phyloP scores from a whole-genome alignment of 2,888 invertebrate species.

The Chymomyza procnemis region DNA sequence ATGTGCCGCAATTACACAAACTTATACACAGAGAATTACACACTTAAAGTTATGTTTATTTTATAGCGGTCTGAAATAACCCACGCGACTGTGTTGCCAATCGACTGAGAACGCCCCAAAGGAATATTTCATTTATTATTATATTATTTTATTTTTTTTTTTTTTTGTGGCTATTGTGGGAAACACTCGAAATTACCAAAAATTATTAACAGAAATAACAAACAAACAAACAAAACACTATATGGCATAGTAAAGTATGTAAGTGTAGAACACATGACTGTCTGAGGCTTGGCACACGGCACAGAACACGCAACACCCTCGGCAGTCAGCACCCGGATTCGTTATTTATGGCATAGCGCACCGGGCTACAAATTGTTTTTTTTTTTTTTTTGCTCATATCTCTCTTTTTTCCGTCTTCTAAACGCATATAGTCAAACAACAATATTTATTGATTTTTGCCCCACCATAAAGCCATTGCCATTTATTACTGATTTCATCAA shows the following conservation, averaged over 20 bases:
- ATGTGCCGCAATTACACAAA: constrained; percentile 64
- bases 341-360: constrained; percentile 63
- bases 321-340: constrained; percentile 61
- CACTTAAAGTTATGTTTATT: neutral
- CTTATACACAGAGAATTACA: constrained; percentile 4
- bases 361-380: constrained; percentile 20
- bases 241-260: neutral
- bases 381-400: constrained; percentile 12
- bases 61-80: constrained; percentile 45
- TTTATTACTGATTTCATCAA: constrained; percentile 23
- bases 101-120: constrained; percentile 45
- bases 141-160: neutral
- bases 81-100: constrained; percentile 54
- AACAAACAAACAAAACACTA: constrained; percentile 47
- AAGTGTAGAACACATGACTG: neutral
- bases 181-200: constrained; percentile 64
- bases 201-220: constrained; percentile 36
- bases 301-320: constrained; percentile 16
- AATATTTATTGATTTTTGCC: constrained; percentile 31
- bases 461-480: constrained; percentile 8
- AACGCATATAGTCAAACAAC: constrained; percentile 1
- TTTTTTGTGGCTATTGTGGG: constrained; percentile 49
- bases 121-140: constrained; percentile 10
- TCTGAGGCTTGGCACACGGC: constrained; percentile 29
- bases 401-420: constrained; percentile 15